Percentiles rank a stretch among this genome's conserved stretches.
These are phyloP conservation scores for Melanotaenia maccullochi DNA, from an alignment of 2,797 vertebrate genomes.

Conservation along the genomic window DNA sequence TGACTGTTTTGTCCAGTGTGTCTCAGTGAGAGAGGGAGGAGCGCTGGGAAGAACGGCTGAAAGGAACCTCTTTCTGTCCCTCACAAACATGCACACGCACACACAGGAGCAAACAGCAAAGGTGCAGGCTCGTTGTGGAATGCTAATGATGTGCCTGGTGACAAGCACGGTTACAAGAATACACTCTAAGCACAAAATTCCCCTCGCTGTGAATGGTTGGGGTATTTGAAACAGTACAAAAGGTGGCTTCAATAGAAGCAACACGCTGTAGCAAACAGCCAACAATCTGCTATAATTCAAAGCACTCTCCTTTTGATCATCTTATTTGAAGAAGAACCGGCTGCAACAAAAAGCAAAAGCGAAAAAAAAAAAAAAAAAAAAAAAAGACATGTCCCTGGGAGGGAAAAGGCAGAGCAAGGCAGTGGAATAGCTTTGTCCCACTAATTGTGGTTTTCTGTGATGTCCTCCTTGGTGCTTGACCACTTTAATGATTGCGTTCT, in stretches of 20 bases:
- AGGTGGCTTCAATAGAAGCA: slow-evolving; percentile 75
- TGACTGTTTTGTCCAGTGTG: slow-evolving; percentile 72
- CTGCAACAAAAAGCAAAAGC: slow-evolving; percentile 55
- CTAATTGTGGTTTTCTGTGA: slow-evolving; percentile 73
- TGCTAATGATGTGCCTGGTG: slow-evolving; percentile 84
- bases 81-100: slow-evolving; percentile 38
- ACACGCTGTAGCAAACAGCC: slow-evolving; percentile 79
- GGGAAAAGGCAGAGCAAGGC: slow-evolving; percentile 65
- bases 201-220: slow-evolving; percentile 78
- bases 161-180: slow-evolving; percentile 83
- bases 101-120: slow-evolving; percentile 69
- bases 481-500: slow-evolving; percentile 69
- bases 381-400: slow-evolving; percentile 64
- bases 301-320: slow-evolving; percentile 82
- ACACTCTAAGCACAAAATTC: slow-evolving; percentile 83
- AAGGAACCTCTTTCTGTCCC: slow-evolving; percentile 57
- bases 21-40: slow-evolving; percentile 62
- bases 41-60: slow-evolving; percentile 59
- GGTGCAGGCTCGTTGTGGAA: slow-evolving; percentile 79
- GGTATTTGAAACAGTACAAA: slow-evolving; percentile 83
- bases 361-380: slow-evolving; percentile 32
- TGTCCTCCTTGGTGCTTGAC: slow-evolving; percentile 72
- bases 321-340: slow-evolving; percentile 77
- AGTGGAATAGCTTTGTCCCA: slow-evolving; percentile 71
- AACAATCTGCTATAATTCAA: slow-evolving; percentile 82